Percentiles rank a stretch among this genome's conserved stretches.
Evolutionary conservation across 2,888 invertebrate genomes (phyloP).

Genomic region (Melanostoma mellinum): DNA sequence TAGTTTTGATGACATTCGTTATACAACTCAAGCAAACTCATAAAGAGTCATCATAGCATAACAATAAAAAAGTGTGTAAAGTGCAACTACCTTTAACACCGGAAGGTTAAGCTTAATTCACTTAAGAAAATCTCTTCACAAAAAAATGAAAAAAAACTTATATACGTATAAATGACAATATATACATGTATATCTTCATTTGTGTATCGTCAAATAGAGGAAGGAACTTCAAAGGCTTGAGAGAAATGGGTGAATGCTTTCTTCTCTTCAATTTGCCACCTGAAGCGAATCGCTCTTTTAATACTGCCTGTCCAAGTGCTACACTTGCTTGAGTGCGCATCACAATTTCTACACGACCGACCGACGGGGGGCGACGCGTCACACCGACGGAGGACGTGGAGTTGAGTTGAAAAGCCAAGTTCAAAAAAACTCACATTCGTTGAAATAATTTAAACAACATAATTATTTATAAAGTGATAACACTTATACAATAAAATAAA

Average conservation of each 20-base stretch:
- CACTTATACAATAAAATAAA: conserved; percentile 42
- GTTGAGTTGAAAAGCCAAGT: conserved; percentile 29
- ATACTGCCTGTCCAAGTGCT: conserved; percentile 11
- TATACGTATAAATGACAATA: no score
- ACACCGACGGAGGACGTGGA: neutral
- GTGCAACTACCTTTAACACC: neutral
- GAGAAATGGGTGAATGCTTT: neutral
- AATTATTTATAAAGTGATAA: conserved; percentile 48
- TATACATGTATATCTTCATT: no score
- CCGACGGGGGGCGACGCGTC: no score
- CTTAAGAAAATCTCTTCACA: neutral
- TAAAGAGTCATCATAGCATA: conserved; percentile 21
- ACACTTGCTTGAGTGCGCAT: conserved; percentile 16
- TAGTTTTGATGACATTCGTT: no score
- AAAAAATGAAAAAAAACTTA: no score
- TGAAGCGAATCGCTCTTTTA: conserved; percentile 6
- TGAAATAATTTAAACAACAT: conserved; percentile 4
- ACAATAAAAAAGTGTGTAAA: neutral
- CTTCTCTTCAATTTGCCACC: conserved; percentile 3
- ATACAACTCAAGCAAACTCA: neutral
- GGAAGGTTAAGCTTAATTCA: neutral
- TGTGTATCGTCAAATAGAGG: no score
- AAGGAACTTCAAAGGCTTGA: no score
- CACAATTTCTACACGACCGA: neutral
- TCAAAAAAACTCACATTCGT: conserved; percentile 18